phyloP scores from a whole-genome alignment of 2,113 vertebrate species.

The Alligator sinensis region DNA sequence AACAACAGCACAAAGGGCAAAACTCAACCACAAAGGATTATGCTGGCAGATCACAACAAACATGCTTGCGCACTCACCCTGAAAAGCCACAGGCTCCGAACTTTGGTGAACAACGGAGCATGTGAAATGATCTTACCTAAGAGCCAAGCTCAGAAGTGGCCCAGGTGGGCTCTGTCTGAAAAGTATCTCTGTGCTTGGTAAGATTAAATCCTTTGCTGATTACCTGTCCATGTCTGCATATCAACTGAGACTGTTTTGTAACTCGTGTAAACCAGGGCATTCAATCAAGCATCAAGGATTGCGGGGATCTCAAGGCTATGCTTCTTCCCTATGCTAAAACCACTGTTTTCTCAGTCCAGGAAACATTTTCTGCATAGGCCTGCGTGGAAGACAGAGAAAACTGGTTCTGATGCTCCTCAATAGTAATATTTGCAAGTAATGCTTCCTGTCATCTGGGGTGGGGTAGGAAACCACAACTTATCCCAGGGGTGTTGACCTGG shows the following conservation, averaged over 20 bases:
- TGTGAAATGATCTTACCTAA: constrained; percentile 3
- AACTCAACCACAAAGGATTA: constrained; percentile 46
- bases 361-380: neutral
- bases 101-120: neutral
- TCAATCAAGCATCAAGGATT: neutral
- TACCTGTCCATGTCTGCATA: neutral
- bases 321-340: neutral
- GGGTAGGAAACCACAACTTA: neutral
- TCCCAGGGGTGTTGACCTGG: neutral
- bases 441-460: neutral
- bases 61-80: constrained; percentile 8
- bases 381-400: neutral
- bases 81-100: constrained; percentile 4
- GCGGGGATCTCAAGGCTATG: neutral
- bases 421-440: neutral
- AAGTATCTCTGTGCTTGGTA: neutral
- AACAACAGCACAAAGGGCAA: neutral
- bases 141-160: neutral
- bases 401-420: neutral
- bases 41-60: constrained; percentile 37
- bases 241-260: neutral
- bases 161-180: neutral
- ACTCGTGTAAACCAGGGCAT: neutral
- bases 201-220: neutral
- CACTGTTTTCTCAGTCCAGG: neutral